Base-by-base conservation (phyloP, 2,888 invertebrate genomes). In the Mesoligia furuncula region DNA sequence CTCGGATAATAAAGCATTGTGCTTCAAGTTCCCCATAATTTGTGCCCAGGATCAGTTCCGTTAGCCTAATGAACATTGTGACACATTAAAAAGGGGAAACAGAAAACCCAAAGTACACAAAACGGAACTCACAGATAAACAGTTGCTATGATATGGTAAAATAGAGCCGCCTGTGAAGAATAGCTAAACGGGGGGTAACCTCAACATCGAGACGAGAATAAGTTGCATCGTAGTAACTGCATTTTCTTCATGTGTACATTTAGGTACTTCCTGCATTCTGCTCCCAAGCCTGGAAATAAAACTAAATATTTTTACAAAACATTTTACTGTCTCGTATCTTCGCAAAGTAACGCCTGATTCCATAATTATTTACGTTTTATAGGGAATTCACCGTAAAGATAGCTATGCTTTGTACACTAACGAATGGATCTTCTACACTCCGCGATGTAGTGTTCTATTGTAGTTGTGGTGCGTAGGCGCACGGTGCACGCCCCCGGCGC, bases 391-490 rank as follows among this genome's bases (percentile, higher is more conserved):
- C 24, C 11, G 5, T 17, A 24, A 54, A 31, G 11, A 31, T 45
- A 61, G 36, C 2, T n/a, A 48, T 1, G 66, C 54, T 48, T 67
- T 84, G n/a, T 42, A 17, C 17, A 54, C n/a, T 48, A 31, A 48
- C 54, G 11, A 71, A 78, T 68, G 17, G 6, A 71, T 57, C 73
- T 86, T 86, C 86, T 79, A n/a, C 39, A n/a, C 20, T 39, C 15
- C n/a, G 31, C 24, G 68, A 24, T 24, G 20, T 39, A 64, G 36
- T 45, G 62, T 64, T 66, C 81, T 76, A 84, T 87, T 86, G 83
- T 86, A 73, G 73, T 73, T 64, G 69, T 65, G 57, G 68, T 80
- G 87, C 86, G 89, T 84, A 73, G 89, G 87, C 86, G 86, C 85
- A 75, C 75, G 75, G 78, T 66, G 72, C 64, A 70, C 77, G 83